Evolutionary conservation across 2,888 invertebrate species (phyloP).

Genomic region (Bombylius discolor): DNA sequence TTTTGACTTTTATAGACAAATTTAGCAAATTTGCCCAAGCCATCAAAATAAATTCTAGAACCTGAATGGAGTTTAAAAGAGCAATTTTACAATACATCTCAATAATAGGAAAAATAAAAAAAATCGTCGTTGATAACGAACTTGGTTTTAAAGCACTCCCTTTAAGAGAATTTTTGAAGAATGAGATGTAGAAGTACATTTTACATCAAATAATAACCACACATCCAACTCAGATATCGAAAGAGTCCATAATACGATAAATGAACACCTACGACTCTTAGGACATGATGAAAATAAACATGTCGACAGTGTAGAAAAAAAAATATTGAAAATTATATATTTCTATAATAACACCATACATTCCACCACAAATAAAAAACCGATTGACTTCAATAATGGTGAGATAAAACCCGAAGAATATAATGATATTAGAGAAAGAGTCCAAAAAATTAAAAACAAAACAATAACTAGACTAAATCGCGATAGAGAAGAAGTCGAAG

Average conservation of each 20-base stretch:
- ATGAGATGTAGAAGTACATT: not conserved
- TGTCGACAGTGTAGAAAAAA: too few species aligned
- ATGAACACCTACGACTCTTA: too few species aligned
- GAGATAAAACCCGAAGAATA: too few species aligned
- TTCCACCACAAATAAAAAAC: too few species aligned
- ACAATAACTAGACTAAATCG: not conserved
- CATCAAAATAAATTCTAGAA: constrained; percentile 1
- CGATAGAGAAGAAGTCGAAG: not conserved
- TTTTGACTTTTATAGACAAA: constrained; percentile 17
- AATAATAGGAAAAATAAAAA: not conserved
- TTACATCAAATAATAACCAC: too few species aligned
- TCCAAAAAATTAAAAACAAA: not conserved
- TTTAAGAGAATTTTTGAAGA: not conserved
- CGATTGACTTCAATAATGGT: too few species aligned
- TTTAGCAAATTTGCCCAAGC: constrained; percentile 8
- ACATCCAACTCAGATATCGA: too few species aligned
- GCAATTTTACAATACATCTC: not conserved
- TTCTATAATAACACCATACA: too few species aligned
- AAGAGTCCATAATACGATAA: too few species aligned
- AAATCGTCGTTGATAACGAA: not conserved
- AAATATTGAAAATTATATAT: too few species aligned
- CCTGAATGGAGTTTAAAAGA: constrained; percentile 4
- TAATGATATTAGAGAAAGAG: too few species aligned
- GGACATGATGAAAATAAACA: too few species aligned
- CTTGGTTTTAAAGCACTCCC: not conserved